phyloP scores from a whole-genome alignment of 2,888 invertebrate species.

The Cloeon dipterum region DNA sequence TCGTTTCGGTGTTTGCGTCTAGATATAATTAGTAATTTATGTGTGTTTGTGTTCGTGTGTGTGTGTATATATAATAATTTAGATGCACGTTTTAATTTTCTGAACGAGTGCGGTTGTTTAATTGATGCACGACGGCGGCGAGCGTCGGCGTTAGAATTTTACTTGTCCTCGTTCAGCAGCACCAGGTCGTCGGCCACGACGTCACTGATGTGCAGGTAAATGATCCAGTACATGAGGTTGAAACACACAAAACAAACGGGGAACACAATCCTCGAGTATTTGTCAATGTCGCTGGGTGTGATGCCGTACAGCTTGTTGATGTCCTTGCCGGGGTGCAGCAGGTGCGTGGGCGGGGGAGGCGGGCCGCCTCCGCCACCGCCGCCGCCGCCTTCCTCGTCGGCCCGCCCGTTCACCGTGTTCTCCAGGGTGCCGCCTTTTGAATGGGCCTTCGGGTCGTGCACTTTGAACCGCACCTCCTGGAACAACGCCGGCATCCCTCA shows the following conservation, averaged over 20 bases:
- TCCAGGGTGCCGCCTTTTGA: conserved; percentile 80
- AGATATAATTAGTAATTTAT: no score
- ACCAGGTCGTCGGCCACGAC: conserved; percentile 87
- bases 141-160: no score
- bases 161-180: conserved; percentile 46
- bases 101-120: no score
- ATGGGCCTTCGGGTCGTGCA: conserved; percentile 82
- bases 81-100: no score
- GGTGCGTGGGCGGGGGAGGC: conserved; percentile 10
- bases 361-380: conserved; percentile 23
- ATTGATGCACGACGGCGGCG: no score
- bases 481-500: conserved; percentile 18
- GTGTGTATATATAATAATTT: no score
- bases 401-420: conserved; percentile 69
- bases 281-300: conserved; percentile 96
- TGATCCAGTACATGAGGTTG: conserved; percentile 97
- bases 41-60: no score
- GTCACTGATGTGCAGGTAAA: conserved; percentile 88
- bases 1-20: no score
- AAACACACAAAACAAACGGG: conserved; percentile 97
- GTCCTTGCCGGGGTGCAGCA: conserved; percentile 15
- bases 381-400: conserved; percentile 35
- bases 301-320: conserved; percentile 34
- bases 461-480: conserved; percentile 90
- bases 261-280: conserved; percentile 94